Evolutionary conservation across 2,113 vertebrate species (phyloP).

Genomic region (Calidris pygmaea): DNA sequence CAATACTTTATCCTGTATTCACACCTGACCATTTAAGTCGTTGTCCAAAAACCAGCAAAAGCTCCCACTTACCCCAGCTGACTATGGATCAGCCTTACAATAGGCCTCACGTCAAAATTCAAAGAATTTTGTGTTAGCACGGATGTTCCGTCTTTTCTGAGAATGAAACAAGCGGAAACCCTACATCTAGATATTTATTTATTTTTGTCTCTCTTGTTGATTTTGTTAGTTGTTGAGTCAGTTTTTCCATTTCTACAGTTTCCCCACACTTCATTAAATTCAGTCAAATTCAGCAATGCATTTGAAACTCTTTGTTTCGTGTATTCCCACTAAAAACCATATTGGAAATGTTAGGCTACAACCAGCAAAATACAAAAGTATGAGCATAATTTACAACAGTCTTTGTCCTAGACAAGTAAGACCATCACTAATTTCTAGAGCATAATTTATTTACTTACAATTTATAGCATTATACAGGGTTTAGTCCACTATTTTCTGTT

Average conservation of each 20-base stretch:
- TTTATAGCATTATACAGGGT: not conserved
- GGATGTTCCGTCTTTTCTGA: conserved; percentile 12
- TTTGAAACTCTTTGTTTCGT: not conserved
- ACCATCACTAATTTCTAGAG: not conserved
- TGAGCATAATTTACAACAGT: not conserved
- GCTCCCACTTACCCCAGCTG: not conserved
- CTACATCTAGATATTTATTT: conserved; percentile 51
- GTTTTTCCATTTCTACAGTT: not conserved
- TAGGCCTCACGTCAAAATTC: not conserved
- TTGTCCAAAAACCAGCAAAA: not conserved
- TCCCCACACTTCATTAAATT: not conserved
- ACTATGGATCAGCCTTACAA: not conserved
- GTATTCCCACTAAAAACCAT: not conserved
- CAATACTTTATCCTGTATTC: not conserved
- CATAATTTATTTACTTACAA: not conserved
- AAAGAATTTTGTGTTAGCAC: not conserved
- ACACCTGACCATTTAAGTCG: not conserved
- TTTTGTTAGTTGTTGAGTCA: conserved; percentile 25
- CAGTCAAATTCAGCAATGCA: not conserved
- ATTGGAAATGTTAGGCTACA: not conserved
- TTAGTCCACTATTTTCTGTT: not conserved
- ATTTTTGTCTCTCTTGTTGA: not conserved
- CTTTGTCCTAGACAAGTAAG: not conserved
- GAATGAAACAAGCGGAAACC: conserved; percentile 27
- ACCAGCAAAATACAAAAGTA: not conserved